A percentile compares a stretch with the other conserved stretches of the same genome.
Evolutionary conservation across 2,113 vertebrate genomes (phyloP).

Genomic region (Poicephalus gulielmi): DNA sequence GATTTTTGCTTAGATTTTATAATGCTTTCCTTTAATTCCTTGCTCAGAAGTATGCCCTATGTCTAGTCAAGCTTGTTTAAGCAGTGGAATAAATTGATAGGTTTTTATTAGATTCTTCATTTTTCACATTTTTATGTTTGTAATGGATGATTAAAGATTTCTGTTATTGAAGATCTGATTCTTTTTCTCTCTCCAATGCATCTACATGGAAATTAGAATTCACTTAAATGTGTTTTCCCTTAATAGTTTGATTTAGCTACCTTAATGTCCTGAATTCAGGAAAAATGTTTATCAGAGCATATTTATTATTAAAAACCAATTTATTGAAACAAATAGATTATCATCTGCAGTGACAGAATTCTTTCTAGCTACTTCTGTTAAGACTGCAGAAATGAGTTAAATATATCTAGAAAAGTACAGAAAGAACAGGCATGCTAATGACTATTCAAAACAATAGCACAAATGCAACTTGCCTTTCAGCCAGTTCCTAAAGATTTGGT

Average conservation of each 20-base stretch:
- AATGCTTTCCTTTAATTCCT: neutral
- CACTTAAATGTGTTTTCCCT: neutral
- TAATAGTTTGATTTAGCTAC: neutral
- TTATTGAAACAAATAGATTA: neutral
- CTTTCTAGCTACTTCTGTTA: neutral
- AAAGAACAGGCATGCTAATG: neutral
- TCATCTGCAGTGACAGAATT: neutral
- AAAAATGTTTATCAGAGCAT: neutral
- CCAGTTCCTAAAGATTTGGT: neutral
- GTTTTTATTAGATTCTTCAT: neutral
- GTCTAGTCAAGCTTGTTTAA: neutral
- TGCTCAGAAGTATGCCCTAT: neutral
- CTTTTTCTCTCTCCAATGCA: neutral
- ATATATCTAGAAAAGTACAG: neutral
- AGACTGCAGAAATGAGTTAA: neutral
- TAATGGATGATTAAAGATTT: neutral
- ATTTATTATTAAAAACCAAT: neutral
- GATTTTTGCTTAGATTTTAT: neutral
- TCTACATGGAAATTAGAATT: neutral
- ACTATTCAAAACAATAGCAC: neutral
- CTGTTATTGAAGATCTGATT: neutral
- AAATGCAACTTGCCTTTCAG: neutral
- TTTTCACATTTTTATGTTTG: neutral
- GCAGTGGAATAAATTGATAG: neutral
- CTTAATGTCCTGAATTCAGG: neutral